These are phyloP conservation scores for Poeciliopsis occidentalis DNA, from an alignment of 2,113 vertebrate species.

Conservation along the genomic window DNA sequence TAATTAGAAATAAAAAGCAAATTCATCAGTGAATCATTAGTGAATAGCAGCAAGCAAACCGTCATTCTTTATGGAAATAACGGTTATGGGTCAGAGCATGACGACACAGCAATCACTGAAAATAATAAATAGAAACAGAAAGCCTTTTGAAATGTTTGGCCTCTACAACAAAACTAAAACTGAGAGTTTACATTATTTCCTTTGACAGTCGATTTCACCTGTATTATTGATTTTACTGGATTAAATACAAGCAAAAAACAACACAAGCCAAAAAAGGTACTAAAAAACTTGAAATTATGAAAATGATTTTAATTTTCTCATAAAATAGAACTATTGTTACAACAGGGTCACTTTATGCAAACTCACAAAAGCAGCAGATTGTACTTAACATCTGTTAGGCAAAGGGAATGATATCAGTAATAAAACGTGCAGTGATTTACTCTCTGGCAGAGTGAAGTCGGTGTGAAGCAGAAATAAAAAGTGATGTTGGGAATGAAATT, in stretches of 20 bases:
- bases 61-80: background rate
- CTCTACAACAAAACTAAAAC: background rate
- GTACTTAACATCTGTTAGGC: background rate
- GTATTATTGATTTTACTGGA: too few species aligned
- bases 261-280: too few species aligned
- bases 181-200: background rate
- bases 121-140: background rate
- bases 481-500: slow-evolving; percentile 21
- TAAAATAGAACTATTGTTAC: background rate
- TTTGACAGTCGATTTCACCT: background rate
- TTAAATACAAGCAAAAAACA: too few species aligned
- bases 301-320: too few species aligned
- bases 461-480: slow-evolving; percentile 18
- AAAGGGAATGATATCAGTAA: slow-evolving; percentile 7
- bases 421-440: slow-evolving; percentile 15
- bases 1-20: background rate
- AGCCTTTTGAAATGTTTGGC: background rate
- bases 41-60: background rate
- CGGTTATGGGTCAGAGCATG: background rate
- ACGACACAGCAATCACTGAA: background rate
- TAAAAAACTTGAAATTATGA: too few species aligned
- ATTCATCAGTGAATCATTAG: background rate
- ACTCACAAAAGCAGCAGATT: background rate
- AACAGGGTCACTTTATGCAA: background rate
- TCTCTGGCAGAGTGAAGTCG: background rate